phyloP scores from a whole-genome alignment of 2,888 invertebrate species.

The Xanthia icteritia region DNA sequence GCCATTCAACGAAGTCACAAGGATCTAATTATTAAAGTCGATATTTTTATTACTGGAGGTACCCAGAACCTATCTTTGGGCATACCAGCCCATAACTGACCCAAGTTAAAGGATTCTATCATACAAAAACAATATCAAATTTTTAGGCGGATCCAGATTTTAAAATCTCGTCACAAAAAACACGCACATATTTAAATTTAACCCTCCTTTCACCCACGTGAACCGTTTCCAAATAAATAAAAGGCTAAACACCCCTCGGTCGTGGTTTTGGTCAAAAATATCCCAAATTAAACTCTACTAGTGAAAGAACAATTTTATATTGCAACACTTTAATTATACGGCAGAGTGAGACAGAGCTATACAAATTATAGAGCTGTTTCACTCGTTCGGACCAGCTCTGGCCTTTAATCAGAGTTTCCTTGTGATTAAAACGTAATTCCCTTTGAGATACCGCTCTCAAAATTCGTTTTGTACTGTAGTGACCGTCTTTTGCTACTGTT shows the following conservation, averaged over 20 bases:
- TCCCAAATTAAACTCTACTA: conserved; percentile 38
- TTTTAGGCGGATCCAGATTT: background rate
- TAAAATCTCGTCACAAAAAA: background rate
- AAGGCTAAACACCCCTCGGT: conserved; percentile 12
- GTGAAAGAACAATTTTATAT: conserved; percentile 34
- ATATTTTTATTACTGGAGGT: background rate
- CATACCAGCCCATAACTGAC: background rate
- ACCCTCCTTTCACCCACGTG: background rate
- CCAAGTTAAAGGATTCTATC: background rate
- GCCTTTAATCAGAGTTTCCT: conserved; percentile 59
- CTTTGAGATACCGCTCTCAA: conserved; percentile 39
- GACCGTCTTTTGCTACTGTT: conserved; percentile 7
- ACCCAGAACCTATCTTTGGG: background rate
- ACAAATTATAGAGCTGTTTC: conserved; percentile 19
- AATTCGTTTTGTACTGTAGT: conserved; percentile 20
- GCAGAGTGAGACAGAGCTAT: conserved; percentile 27
- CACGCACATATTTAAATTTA: conserved; percentile 23
- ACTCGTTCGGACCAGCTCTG: conserved; percentile 13
- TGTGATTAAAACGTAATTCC: conserved; percentile 56
- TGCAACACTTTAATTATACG: conserved; percentile 46
- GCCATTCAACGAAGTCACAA: too few species aligned
- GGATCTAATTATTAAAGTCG: too few species aligned
- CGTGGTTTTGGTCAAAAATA: conserved; percentile 33
- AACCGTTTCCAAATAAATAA: conserved; percentile 30
- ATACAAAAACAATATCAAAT: background rate